These are phyloP conservation scores for Drosophila chauvacae DNA, from an alignment of 1,140 invertebrate species.

Conservation along the genomic window DNA sequence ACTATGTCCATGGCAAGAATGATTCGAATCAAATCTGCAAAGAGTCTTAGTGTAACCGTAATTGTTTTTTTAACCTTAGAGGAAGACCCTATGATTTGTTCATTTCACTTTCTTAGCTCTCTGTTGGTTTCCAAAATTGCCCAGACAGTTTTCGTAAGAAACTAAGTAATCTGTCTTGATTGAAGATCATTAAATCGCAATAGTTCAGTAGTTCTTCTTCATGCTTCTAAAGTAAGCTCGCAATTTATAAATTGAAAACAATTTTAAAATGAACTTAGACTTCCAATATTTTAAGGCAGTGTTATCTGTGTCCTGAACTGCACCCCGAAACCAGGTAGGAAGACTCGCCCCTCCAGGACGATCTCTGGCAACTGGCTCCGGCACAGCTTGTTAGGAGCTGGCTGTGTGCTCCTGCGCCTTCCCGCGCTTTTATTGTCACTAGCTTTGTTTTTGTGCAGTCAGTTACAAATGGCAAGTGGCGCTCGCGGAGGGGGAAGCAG, in stretches of 20 bases:
- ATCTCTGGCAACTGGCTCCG: conserved; percentile 9
- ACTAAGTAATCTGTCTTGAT: background rate
- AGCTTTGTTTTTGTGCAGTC: conserved; percentile 70
- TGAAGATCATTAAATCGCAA: background rate
- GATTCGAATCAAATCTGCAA: background rate
- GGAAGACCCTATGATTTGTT: background rate
- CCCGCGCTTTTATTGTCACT: conserved; percentile 51
- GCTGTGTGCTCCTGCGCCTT: conserved; percentile 8
- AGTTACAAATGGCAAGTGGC: conserved; percentile 53
- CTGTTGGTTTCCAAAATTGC: background rate
- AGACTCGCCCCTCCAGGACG: background rate
- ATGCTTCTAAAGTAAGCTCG: background rate
- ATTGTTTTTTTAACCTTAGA: background rate
- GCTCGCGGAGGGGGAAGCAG: conserved; percentile 6
- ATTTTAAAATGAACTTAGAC: background rate
- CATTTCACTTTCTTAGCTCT: too few relatives aligned
- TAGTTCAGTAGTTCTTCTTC: background rate
- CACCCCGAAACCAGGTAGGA: background rate
- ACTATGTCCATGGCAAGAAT: conserved; percentile 1
- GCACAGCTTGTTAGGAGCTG: conserved; percentile 51
- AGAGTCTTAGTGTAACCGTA: background rate
- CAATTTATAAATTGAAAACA: background rate
- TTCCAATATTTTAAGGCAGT: background rate
- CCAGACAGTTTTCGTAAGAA: background rate
- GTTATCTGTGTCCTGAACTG: background rate